Percentiles rank a stretch among this genome's conserved stretches.
phyloP scores from a whole-genome alignment of 37 sponge, comb jelly and placozoan genomes.

The Spongia lamella region DNA sequence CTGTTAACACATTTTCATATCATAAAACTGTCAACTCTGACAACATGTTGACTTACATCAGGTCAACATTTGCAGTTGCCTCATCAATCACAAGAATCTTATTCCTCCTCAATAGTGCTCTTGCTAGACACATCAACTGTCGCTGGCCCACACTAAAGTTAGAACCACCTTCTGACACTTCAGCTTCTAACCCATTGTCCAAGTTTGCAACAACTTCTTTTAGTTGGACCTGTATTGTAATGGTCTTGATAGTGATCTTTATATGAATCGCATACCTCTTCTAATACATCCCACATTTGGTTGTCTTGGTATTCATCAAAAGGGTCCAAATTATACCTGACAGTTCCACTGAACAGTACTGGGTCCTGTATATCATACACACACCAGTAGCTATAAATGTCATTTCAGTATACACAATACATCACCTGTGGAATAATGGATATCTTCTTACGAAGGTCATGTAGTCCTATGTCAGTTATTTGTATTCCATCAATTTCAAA shows the following conservation, averaged over 20 bases:
- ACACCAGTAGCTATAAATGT: background rate
- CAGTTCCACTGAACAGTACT: conserved; percentile 86
- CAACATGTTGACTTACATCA: conserved; percentile 34
- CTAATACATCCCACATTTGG: conserved; percentile 78
- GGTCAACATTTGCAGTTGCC: conserved; percentile 83
- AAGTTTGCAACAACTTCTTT: conserved; percentile 52
- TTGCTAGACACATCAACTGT: conserved; percentile 74
- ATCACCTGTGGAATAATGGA: conserved; percentile 87
- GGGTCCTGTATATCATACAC: conserved; percentile 66
- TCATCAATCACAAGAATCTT: conserved; percentile 78
- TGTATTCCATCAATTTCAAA: conserved; percentile 78
- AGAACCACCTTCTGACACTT: conserved; percentile 62
- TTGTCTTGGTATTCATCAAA: conserved; percentile 67
- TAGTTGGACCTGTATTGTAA: conserved; percentile 68
- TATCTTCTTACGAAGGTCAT: conserved; percentile 72
- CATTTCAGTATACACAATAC: background rate
- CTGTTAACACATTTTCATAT: conserved; percentile 1
- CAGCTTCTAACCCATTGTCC: conserved; percentile 56
- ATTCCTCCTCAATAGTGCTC: conserved; percentile 70
- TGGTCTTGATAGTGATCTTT: too few relatives aligned
- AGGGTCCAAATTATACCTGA: conserved; percentile 90
- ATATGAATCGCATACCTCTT: conserved; percentile 39
- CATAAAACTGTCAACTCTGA: too few relatives aligned
- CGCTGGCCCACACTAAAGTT: conserved; percentile 81
- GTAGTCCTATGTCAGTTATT: conserved; percentile 71